A percentile compares a stretch with the other conserved stretches of the same genome.
These are phyloP conservation scores for Panthera leo DNA, from an alignment of 2,113 vertebrate genomes.

Conservation along the genomic window DNA sequence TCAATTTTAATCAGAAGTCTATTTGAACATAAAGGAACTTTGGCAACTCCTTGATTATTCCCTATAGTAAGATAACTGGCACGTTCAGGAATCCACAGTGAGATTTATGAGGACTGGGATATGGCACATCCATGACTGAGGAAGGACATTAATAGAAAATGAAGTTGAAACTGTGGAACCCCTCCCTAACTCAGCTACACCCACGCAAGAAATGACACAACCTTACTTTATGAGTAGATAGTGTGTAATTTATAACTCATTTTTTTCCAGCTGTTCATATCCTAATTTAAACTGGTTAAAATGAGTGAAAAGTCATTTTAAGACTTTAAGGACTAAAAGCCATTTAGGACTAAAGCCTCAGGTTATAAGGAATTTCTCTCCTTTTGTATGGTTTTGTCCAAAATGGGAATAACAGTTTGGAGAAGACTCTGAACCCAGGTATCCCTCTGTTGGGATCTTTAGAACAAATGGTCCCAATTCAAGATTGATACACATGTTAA, in stretches of 20 bases:
- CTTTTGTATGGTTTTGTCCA: background rate
- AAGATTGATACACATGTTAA: background rate
- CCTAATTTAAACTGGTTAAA: conserved; percentile 34
- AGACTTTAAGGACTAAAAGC: too few species aligned
- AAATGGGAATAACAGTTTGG: background rate
- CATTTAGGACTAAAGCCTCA: background rate
- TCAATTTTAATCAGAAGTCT: conserved; percentile 38
- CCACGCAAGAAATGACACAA: conserved; percentile 11
- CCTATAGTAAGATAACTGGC: background rate
- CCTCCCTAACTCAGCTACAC: background rate
- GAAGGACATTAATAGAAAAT: background rate
- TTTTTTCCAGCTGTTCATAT: background rate
- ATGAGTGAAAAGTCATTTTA: background rate
- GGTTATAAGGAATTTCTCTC: background rate
- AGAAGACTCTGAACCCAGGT: background rate
- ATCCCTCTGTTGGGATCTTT: background rate
- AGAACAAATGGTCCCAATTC: background rate
- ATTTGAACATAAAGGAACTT: background rate
- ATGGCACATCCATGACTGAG: background rate
- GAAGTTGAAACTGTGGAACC: background rate
- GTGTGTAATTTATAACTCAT: conserved; percentile 3
- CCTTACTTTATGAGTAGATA: background rate
- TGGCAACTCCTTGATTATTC: background rate
- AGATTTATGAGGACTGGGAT: background rate
- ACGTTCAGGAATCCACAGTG: background rate